Evolutionary conservation across 2,113 vertebrate genomes (phyloP).

Genomic region (Gallinago undulata): DNA sequence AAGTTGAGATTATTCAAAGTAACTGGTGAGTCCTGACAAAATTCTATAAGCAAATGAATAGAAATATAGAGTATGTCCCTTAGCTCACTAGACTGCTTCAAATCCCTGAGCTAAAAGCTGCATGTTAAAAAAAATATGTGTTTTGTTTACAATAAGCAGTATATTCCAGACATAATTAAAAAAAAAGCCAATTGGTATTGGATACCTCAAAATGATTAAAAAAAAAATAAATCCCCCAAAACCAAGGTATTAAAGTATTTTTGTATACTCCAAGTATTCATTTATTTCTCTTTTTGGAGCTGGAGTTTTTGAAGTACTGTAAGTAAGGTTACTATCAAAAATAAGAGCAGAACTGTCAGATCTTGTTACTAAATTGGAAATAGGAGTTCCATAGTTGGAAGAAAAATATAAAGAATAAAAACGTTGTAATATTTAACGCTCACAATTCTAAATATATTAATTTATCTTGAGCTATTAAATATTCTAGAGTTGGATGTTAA

Average conservation of each 20-base stretch:
- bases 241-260: not conserved
- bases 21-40: not conserved
- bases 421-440: not conserved
- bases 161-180: constrained; percentile 24
- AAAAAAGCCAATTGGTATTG: not conserved
- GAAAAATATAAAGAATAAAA: not conserved
- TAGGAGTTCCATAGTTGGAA: not conserved
- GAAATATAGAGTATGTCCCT: not conserved
- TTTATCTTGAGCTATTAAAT: not conserved
- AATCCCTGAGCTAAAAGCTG: not conserved
- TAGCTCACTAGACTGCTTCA: not conserved
- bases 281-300: not conserved
- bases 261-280: not conserved
- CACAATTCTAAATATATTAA: not conserved
- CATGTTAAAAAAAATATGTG: not conserved
- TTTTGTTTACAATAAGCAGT: not conserved
- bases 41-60: not conserved
- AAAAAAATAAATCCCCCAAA: not conserved
- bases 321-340: not conserved
- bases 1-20: not conserved
- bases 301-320: not conserved
- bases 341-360: not conserved
- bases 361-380: not conserved
- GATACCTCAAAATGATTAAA: not conserved
- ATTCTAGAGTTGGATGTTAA: not conserved